Base-by-base conservation (phyloP, 2,797 vertebrate genomes). In the Esox lucius region DNA sequence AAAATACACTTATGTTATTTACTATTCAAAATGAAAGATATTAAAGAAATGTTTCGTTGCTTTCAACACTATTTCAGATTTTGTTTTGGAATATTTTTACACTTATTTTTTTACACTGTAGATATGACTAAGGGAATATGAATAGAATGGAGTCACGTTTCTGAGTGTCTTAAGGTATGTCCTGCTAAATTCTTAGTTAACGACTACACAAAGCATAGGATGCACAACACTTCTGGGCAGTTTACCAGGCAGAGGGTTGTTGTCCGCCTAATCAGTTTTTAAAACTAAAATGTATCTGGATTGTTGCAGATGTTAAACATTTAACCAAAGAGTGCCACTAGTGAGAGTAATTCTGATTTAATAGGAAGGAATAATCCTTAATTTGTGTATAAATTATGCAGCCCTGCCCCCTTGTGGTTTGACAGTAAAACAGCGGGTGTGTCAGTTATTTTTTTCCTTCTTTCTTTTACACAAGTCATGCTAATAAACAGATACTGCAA, bases 51-150 rank as follows among this genome's bases (percentile, higher is more conserved):
- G 48, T 73, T 80, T 74, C 35, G n/a, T 69, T 79, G 15, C 6
- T 82, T 80, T 85, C 81, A 7, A 64, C 68, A 62, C 76, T 84
- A 19, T 84, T 69, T 22, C 22, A 73, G 59, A 83, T 85, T 81
- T 83, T 76, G 76, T 78, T 79, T 78, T 71, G 51, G 69, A 80
- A 81, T 83, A 85, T 87, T 87, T 90, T 85, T 86, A 87, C 84
- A 85, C 81, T 82, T 91, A 88, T 92, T 91, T 91, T 91, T 91
- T 81, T 92, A 89, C 81, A 76, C 73, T 77, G 77, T 83, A 85
- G 84, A 85, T 11, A 71, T 73, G 51, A 85, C 79, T 71, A 31
- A 12, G 24, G 35, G 17, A 31, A 28, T 49, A 31, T 33, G 42
- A 48, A 19, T 15, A n/a, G 17, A 1, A 33, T 12, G 39, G 17